These are phyloP conservation scores for human (Homo sapiens) DNA, from an alignment of 2,113 vertebrate species.

Conservation along the genomic window GRCh38 chr12:124676501-124677000, in stretches of 20 bases:
- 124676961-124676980: rapidly evolving
- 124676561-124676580: not conserved
- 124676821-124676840: rapidly evolving
- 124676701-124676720: rapidly evolving
- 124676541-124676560: not conserved
- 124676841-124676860: too few species aligned
- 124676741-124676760: too few species aligned
- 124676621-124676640: not conserved
- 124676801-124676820: too few species aligned
- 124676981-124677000: too few species aligned
- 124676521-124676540: not conserved
- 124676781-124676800: too few species aligned
- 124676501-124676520: not conserved
- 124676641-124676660: rapidly evolving
- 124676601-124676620: rapidly evolving
- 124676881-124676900: too few species aligned
- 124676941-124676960: rapidly evolving
- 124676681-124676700: too few species aligned
- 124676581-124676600: not conserved
- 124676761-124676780: too few species aligned
- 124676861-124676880: too few species aligned
- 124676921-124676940: too few species aligned
- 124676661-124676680: too few species aligned
- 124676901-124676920: too few species aligned
- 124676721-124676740: rapidly evolving